Evolutionary conservation across 2,113 vertebrate genomes (phyloP).

Genomic region (Alethe castanea): DNA sequence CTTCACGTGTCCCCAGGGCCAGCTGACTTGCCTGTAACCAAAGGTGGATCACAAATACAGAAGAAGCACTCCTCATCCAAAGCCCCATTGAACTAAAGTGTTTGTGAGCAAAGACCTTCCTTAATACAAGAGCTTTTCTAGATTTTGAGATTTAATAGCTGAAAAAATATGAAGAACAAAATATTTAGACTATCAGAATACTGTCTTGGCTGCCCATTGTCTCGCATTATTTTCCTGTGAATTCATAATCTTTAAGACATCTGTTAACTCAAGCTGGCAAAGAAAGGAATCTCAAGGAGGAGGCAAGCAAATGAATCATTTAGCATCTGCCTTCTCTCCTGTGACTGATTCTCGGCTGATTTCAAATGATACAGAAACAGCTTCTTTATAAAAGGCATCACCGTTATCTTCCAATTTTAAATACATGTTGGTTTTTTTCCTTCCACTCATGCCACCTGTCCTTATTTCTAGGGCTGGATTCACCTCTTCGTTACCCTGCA

Average conservation of each 20-base stretch:
- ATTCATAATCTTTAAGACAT: conserved; percentile 17
- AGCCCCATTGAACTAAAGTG: background rate
- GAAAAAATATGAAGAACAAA: background rate
- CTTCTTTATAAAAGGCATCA: background rate
- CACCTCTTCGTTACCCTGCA: background rate
- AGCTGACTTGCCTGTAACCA: background rate
- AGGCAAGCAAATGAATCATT: conserved; percentile 41
- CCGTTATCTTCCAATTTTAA: background rate
- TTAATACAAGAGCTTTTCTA: background rate
- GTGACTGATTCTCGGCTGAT: background rate
- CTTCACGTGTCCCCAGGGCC: background rate
- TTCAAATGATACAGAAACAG: background rate
- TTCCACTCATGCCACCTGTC: background rate
- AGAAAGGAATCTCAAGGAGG: conserved; percentile 1
- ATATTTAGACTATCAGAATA: conserved; percentile 4
- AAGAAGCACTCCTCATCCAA: background rate
- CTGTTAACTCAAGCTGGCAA: conserved; percentile 18
- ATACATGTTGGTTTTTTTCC: background rate
- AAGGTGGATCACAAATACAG: background rate
- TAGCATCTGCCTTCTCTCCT: conserved; percentile 23
- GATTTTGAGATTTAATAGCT: background rate
- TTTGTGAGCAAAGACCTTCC: background rate
- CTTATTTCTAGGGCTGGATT: background rate
- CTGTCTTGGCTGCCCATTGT: background rate
- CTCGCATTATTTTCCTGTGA: background rate